Evolutionary conservation across 2,888 invertebrate species (phyloP), one percentile per base, ranked within the genome.

Genomic region (Chorisops tibialis): DNA sequence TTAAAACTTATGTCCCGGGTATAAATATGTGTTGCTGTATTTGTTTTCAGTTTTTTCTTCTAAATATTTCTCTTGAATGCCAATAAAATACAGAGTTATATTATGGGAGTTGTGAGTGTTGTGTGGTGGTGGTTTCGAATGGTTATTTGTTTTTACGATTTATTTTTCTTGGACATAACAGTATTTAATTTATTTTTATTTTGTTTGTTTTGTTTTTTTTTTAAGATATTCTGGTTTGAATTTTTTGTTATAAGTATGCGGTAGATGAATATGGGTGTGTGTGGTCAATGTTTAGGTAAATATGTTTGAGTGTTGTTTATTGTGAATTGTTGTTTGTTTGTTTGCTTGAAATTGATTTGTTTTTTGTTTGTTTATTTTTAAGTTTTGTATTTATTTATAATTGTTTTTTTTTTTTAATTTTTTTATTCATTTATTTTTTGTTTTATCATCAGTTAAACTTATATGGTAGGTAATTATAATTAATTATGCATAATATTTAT

Each of bases 381-480:
- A 22, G 38, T 30, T 50, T 50, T 6, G 12, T 48, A 47, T 12
- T 43, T 19, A 14, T 41, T 43, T 30, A n/a, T 43, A 38, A 38
- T 18, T 52, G 39, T 38, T 39, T 52, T 37, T n/a, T 52, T 39
- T 11, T 39, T 39, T 9, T n/a, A 11, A 6, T 41, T 41, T 5
- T 41, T 41, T 41, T 12, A 16, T 41, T 41, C 12, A 41, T 41
- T 41, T 52, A 4, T 24, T 51, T 16, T 52, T 52, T 30, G 35
- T 52, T 51, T 56, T 11, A 45, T 56, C 39, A 48, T 59, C 50
- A 51, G 49, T 64, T 56, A 51, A 64, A 61, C 63, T 64, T 64
- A 64, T 61, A 43, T 56, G 43, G 58, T 64, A 64, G 61, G 63
- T 64, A 64, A 61, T 64, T 64, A 64, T 62, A 63, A 63, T 61